Evolutionary conservation across 2,113 vertebrate genomes (phyloP).

Genomic region (Seriola dumerili): DNA sequence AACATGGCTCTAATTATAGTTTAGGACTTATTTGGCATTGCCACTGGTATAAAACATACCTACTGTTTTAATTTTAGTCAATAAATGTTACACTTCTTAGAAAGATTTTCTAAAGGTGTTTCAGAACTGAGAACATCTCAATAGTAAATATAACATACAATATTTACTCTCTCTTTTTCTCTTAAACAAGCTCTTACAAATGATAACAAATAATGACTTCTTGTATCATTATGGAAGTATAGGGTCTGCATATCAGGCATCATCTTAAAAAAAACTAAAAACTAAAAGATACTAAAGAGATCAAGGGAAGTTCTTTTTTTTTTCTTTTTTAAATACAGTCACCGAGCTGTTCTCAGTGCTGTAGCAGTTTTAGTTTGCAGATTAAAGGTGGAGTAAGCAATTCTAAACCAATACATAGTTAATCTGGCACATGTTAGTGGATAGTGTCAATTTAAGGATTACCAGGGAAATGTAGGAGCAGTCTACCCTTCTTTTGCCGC

Average conservation of each 20-base stretch:
- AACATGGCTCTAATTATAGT: not conserved
- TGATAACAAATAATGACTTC: slow-evolving; percentile 12
- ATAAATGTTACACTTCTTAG: not conserved
- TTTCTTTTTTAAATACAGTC: not conserved
- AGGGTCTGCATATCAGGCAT: not conserved
- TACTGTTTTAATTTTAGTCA: not conserved
- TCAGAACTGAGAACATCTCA: not conserved
- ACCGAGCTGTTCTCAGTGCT: slow-evolving; percentile 1
- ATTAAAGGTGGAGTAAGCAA: no score
- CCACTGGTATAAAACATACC: not conserved
- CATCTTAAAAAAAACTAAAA: not conserved
- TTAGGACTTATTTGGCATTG: slow-evolving; percentile 8
- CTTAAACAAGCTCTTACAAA: slow-evolving; percentile 7
- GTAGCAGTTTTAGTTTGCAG: no score
- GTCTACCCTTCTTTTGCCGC: no score
- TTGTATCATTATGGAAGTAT: not conserved
- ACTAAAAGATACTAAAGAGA: not conserved
- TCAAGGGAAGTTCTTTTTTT: not conserved
- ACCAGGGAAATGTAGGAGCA: no score
- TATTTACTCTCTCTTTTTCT: not conserved
- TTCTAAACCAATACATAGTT: no score
- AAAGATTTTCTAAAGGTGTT: not conserved
- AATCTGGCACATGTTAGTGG: no score
- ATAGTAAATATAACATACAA: not conserved
- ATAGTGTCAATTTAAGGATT: no score